Conservation (phyloP, 2,888 invertebrate genomes). For the Galerucella nymphaeae region DNA sequence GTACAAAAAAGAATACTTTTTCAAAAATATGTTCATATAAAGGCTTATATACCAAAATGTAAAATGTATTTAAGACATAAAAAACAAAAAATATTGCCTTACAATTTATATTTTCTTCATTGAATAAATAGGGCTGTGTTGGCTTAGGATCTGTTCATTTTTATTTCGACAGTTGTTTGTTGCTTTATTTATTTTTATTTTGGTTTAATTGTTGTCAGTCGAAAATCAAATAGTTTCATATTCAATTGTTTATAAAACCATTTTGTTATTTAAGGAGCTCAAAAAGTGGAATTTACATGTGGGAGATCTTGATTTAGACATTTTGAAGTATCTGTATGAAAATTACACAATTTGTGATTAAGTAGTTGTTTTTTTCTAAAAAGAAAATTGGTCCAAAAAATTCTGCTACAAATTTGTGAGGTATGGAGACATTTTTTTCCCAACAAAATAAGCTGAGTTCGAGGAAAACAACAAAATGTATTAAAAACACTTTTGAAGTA, state of each 20-base stretch:
- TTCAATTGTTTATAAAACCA: background rate
- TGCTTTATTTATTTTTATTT: constrained; percentile 39
- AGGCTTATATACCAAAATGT: background rate
- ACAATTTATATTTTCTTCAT: constrained; percentile 39
- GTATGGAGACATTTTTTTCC: no score
- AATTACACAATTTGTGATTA: no score
- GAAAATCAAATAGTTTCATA: background rate
- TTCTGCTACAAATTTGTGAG: no score
- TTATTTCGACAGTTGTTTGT: constrained; percentile 19
- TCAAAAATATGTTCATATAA: background rate
- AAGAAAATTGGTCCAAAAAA: no score
- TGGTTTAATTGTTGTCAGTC: background rate
- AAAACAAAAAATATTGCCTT: constrained; percentile 40
- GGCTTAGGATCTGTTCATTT: constrained; percentile 46
- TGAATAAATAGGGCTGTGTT: constrained; percentile 52
- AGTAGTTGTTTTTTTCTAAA: no score
- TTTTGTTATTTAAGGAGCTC: background rate
- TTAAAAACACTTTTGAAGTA: background rate
- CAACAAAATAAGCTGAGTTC: no score
- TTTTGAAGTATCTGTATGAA: no score
- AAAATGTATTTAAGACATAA: background rate
- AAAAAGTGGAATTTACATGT: no score
- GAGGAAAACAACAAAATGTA: background rate
- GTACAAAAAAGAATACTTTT: background rate
- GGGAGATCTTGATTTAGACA: no score